phyloP scores from a whole-genome alignment of 1,140 invertebrate genomes.

The Calliphora vicina region DNA sequence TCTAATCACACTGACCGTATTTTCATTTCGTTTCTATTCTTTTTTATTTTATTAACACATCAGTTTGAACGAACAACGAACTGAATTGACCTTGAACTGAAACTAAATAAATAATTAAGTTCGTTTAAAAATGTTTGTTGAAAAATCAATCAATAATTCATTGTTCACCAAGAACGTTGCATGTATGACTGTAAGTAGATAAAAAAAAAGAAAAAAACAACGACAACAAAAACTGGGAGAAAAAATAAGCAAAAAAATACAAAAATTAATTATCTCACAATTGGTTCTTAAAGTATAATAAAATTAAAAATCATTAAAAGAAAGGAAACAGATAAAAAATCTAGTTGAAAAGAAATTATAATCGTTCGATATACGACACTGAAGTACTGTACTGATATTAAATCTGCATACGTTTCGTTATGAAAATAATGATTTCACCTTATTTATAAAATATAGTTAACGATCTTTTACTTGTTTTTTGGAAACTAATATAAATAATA shows the following conservation, averaged over 20 bases:
- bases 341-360: too few relatives aligned
- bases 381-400: too few relatives aligned
- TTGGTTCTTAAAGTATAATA: conserved; percentile 18
- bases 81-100: conserved; percentile 21
- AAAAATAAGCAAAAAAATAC: background rate
- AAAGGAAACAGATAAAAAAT: background rate
- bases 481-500: too few relatives aligned
- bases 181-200: background rate
- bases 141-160: conserved; percentile 10
- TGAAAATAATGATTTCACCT: too few relatives aligned
- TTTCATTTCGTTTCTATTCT: background rate
- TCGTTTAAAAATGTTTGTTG: conserved; percentile 13
- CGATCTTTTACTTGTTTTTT: too few relatives aligned
- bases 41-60: conserved; percentile 9
- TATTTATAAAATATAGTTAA: too few relatives aligned
- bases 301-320: conserved; percentile 21
- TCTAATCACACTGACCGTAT: background rate
- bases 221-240: background rate
- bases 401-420: too few relatives aligned
- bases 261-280: conserved; percentile 18
- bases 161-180: background rate
- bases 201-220: background rate
- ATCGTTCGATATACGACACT: too few relatives aligned
- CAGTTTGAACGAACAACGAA: background rate
- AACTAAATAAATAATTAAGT: conserved; percentile 15